Percentiles rank a stretch among this genome's conserved stretches.
phyloP scores from a whole-genome alignment of 1,140 invertebrate species.

The Dreissena rostriformis region DNA sequence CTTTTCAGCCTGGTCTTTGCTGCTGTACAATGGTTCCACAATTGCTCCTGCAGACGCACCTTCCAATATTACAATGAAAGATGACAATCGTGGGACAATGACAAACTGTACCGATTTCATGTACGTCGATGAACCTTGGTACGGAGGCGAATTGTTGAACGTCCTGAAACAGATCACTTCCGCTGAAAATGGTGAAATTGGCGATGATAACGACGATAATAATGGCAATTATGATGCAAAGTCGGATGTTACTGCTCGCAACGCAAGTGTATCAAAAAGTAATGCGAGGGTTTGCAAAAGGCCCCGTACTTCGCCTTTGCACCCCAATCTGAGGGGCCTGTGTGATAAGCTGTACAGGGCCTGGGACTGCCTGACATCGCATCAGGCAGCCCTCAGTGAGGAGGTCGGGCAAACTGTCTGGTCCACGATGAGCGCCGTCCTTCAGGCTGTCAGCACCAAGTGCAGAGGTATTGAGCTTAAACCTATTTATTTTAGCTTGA shows the following conservation, averaged over 20 bases:
- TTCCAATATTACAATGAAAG: no score
- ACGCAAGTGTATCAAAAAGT: no score
- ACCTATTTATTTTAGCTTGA: no score
- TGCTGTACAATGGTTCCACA: constrained; percentile 23
- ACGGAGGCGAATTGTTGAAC: no score
- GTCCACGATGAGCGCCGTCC: background rate
- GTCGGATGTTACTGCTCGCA: background rate
- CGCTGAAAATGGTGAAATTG: background rate
- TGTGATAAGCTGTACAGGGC: constrained; percentile 5
- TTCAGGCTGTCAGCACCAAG: constrained; percentile 11
- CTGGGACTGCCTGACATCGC: constrained; percentile 1
- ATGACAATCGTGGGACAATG: no score
- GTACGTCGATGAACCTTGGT: no score
- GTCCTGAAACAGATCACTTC: no score
- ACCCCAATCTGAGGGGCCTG: constrained; percentile 8
- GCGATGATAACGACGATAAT: constrained; percentile 1
- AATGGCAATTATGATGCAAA: background rate
- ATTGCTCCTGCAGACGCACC: background rate
- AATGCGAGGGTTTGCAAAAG: constrained; percentile 5
- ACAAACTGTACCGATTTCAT: no score
- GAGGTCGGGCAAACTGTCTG: background rate
- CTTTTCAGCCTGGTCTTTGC: constrained; percentile 16
- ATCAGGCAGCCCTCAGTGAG: background rate
- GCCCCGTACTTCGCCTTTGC: constrained; percentile 14
- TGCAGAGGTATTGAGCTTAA: constrained; percentile 14